Conservation (phyloP, 2,888 invertebrate species). For the Elmis aenea region DNA sequence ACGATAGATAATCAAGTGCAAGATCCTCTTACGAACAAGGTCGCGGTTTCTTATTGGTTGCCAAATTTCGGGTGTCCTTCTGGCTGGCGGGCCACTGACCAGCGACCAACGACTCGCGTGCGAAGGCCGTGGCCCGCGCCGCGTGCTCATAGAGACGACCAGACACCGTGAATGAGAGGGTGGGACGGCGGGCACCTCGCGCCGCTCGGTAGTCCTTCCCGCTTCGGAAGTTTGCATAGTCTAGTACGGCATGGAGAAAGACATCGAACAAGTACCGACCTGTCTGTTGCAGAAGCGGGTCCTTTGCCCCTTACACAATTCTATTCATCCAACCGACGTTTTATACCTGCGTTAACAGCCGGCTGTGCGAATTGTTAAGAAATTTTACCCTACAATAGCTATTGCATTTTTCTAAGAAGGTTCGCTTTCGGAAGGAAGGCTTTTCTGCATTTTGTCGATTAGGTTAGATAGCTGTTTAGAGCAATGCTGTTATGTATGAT, state of each 20-base stretch:
- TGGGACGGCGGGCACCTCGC: slow-evolving; percentile 11
- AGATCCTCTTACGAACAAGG: slow-evolving; percentile 18
- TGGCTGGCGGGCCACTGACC: slow-evolving; percentile 43
- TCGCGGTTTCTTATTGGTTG: slow-evolving; percentile 21
- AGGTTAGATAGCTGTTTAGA: too few relatives aligned
- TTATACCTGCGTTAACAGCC: too few relatives aligned
- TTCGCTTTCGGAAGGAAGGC: too few relatives aligned
- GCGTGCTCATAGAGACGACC: slow-evolving; percentile 8
- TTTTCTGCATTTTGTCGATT: too few relatives aligned
- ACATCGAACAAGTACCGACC: slow-evolving; percentile 3
- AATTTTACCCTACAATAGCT: too few relatives aligned
- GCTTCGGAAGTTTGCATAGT: neutral
- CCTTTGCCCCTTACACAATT: too few relatives aligned
- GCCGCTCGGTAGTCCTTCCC: slow-evolving; percentile 6
- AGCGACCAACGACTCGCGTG: slow-evolving; percentile 27
- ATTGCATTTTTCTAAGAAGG: too few relatives aligned
- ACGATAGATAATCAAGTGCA: slow-evolving; percentile 11
- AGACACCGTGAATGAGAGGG: slow-evolving; percentile 14
- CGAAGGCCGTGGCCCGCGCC: slow-evolving; percentile 19
- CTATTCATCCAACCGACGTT: too few relatives aligned
- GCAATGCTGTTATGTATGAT: too few relatives aligned
- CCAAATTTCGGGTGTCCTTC: slow-evolving; percentile 22
- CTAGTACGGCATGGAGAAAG: too few relatives aligned
- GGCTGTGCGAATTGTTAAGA: too few relatives aligned
- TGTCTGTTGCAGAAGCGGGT: slow-evolving; percentile 4